A percentile compares a stretch with the other conserved stretches of the same genome.
These are phyloP conservation scores for Batillaria attramentaria DNA, from an alignment of 1,140 invertebrate genomes.

Conservation along the genomic window DNA sequence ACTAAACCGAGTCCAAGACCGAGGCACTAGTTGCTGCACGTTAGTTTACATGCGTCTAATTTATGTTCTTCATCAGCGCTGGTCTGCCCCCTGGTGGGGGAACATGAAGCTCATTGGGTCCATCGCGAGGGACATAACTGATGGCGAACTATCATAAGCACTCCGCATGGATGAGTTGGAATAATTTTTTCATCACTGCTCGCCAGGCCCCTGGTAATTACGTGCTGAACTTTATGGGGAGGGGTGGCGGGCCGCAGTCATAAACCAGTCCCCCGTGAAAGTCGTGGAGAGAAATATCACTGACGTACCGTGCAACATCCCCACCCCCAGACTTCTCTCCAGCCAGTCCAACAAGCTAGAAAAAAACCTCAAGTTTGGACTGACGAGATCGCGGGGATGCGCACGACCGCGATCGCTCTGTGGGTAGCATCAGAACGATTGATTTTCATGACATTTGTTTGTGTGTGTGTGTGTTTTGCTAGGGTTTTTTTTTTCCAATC, in stretches of 20 bases:
- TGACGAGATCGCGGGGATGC: not conserved
- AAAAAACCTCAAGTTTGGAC: not conserved
- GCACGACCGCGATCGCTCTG: not conserved
- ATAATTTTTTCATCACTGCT: not conserved
- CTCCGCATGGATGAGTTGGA: constrained; percentile 8
- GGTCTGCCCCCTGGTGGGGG: not conserved
- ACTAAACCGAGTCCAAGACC: too few relatives aligned
- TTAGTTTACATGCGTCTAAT: too few relatives aligned
- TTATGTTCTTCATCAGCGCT: constrained; percentile 7
- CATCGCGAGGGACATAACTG: not conserved
- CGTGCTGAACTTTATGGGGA: not conserved
- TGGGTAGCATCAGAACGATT: too few relatives aligned
- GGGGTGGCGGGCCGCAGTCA: not conserved
- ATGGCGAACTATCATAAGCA: not conserved
- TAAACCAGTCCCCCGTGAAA: not conserved
- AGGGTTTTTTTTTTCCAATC: too few relatives aligned
- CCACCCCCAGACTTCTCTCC: too few relatives aligned
- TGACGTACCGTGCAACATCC: too few relatives aligned
- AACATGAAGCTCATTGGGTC: constrained; percentile 1
- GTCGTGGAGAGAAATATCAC: not conserved
- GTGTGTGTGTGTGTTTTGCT: too few relatives aligned
- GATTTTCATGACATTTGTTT: too few relatives aligned
- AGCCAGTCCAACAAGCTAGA: too few relatives aligned
- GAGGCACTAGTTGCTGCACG: too few relatives aligned
- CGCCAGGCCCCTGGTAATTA: not conserved